Percentiles rank a stretch among this genome's conserved stretches.
These are phyloP conservation scores for Agonopterix alstromeriana DNA, from an alignment of 2,888 invertebrate genomes.

Conservation along the genomic window DNA sequence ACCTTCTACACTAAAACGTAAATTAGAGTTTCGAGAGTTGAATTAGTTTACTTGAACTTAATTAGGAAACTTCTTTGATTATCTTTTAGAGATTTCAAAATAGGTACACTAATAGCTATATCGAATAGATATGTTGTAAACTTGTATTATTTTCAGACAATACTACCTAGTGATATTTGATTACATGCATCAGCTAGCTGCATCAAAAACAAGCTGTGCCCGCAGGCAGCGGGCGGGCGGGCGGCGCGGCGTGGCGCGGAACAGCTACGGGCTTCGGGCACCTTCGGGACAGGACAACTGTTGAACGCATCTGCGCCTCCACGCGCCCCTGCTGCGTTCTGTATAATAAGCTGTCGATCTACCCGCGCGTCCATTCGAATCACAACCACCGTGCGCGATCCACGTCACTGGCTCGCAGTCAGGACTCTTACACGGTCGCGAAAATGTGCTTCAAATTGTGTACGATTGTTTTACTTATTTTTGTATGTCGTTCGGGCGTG, in stretches of 20 bases:
- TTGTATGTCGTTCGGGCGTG: slow-evolving; percentile 14
- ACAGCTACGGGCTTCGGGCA: too few relatives aligned
- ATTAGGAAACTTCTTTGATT: too few relatives aligned
- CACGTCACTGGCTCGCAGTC: slow-evolving; percentile 17
- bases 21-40: too few relatives aligned
- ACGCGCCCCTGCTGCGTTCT: slow-evolving; percentile 14
- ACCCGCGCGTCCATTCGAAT: slow-evolving; percentile 36
- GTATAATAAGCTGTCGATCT: slow-evolving; percentile 29
- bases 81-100: too few relatives aligned
- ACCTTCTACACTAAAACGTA: too few relatives aligned
- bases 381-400: slow-evolving; percentile 21
- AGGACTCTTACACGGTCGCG: slow-evolving; percentile 12
- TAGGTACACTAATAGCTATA: too few relatives aligned
- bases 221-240: neutral
- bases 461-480: slow-evolving; percentile 19
- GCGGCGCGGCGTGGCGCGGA: too few relatives aligned
- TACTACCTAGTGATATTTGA: neutral
- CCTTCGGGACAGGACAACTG: too few relatives aligned
- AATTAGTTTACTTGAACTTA: too few relatives aligned
- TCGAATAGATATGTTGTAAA: too few relatives aligned
- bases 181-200: neutral
- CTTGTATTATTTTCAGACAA: neutral
- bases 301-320: neutral
- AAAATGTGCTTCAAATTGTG: slow-evolving; percentile 43
- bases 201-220: neutral